A percentile compares a stretch with the other conserved stretches of the same genome.
Conservation (phyloP, 2,888 invertebrate genomes). For the Drosophila algonquin region DNA sequence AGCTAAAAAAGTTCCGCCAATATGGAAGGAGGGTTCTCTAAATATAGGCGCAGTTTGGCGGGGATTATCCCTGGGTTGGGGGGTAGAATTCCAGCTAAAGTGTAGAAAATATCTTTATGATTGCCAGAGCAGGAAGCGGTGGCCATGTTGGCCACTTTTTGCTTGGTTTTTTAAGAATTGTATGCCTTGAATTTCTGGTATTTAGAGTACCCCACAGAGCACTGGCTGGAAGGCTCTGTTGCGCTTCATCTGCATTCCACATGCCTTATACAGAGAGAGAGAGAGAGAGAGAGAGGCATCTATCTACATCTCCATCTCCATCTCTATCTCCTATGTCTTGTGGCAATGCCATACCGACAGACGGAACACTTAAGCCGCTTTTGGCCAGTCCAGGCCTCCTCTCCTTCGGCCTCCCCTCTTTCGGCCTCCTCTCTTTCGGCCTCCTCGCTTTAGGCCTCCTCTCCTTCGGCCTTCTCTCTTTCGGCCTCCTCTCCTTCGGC, state of each 20-base stretch:
- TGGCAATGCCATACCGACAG: background rate
- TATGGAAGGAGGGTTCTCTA: conserved; percentile 14
- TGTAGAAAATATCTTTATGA: background rate
- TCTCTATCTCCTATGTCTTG: background rate
- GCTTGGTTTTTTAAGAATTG: background rate
- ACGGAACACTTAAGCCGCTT: conserved; percentile 46
- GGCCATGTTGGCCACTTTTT: background rate
- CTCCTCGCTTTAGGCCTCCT: no score
- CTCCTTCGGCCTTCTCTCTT: no score
- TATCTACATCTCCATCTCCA: background rate
- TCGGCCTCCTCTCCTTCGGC: no score
- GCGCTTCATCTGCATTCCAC: background rate
- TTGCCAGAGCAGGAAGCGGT: background rate
- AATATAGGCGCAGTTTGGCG: conserved; percentile 65
- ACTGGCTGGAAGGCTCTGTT: no score
- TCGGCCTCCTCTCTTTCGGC: background rate
- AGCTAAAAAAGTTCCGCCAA: background rate
- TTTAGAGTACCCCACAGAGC: conserved; percentile 3
- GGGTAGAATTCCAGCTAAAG: background rate
- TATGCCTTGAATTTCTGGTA: background rate
- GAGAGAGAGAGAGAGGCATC: background rate
- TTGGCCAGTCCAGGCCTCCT: conserved; percentile 5
- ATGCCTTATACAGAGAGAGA: background rate
- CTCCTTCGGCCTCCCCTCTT: background rate
- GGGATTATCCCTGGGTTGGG: conserved; percentile 50